Evolutionary conservation across 2,113 vertebrate species (phyloP).

Genomic region (Puffinus mauretanicus): DNA sequence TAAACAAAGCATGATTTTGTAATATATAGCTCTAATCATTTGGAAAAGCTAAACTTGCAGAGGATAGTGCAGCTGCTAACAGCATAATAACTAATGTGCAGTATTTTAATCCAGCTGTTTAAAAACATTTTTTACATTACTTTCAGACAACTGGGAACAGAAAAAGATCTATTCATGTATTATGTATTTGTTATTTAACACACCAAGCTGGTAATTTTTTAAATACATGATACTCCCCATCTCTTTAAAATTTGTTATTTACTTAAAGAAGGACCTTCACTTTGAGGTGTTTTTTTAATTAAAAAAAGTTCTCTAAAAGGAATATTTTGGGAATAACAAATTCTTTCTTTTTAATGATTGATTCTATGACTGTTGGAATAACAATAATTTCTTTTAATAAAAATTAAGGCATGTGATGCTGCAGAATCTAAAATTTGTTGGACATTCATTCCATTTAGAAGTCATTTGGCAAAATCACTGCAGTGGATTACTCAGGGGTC

Average conservation of each 20-base stretch:
- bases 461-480: background rate
- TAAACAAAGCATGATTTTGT: background rate
- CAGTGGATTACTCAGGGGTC: background rate
- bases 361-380: background rate
- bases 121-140: constrained; percentile 13
- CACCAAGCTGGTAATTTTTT: background rate
- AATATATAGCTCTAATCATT: background rate
- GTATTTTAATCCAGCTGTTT: constrained; percentile 9
- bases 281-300: background rate
- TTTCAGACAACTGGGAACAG: background rate
- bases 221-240: background rate
- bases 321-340: background rate
- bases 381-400: background rate
- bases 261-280: background rate
- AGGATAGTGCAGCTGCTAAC: constrained; percentile 2
- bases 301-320: background rate
- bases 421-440: background rate
- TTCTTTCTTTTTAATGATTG: background rate
- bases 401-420: background rate
- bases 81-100: background rate
- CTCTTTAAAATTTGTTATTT: background rate
- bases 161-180: background rate
- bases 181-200: background rate
- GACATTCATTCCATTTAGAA: background rate
- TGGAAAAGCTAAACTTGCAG: constrained; percentile 11